These are phyloP conservation scores for Thryonomys swinderianus DNA, from an alignment of 2,113 vertebrate genomes.

Conservation along the genomic window DNA sequence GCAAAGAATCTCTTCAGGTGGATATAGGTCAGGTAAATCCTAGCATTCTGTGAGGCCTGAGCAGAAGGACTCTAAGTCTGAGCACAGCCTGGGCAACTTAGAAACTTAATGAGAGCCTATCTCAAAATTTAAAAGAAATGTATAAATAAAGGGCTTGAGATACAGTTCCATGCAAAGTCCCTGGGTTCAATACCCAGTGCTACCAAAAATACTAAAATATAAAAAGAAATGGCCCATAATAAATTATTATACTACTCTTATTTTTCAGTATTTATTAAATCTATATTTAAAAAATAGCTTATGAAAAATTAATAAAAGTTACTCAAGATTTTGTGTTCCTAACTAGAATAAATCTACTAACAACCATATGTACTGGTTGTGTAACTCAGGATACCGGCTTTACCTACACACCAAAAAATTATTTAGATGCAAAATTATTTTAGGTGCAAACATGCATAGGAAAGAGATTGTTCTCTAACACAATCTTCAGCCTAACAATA, in stretches of 20 bases:
- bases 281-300: not conserved
- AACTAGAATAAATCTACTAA: conserved; percentile 17
- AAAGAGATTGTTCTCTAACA: conserved; percentile 6
- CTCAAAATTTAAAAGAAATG: not conserved
- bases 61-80: not conserved
- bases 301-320: conserved; percentile 41
- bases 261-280: conserved; percentile 21
- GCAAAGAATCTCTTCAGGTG: not conserved
- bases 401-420: not conserved
- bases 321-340: not conserved
- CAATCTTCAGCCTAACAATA: not conserved
- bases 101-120: not conserved
- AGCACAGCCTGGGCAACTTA: not conserved
- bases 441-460: not conserved
- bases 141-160: not conserved
- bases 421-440: conserved; percentile 23
- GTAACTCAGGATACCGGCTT: not conserved
- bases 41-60: not conserved
- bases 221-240: not conserved
- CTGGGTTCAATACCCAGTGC: not conserved
- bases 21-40: not conserved
- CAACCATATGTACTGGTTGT: not conserved
- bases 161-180: not conserved
- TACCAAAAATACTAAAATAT: not conserved
- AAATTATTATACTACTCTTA: not conserved